Base-by-base conservation (phyloP, 2,113 vertebrate species). In the Nerophis ophidion region DNA sequence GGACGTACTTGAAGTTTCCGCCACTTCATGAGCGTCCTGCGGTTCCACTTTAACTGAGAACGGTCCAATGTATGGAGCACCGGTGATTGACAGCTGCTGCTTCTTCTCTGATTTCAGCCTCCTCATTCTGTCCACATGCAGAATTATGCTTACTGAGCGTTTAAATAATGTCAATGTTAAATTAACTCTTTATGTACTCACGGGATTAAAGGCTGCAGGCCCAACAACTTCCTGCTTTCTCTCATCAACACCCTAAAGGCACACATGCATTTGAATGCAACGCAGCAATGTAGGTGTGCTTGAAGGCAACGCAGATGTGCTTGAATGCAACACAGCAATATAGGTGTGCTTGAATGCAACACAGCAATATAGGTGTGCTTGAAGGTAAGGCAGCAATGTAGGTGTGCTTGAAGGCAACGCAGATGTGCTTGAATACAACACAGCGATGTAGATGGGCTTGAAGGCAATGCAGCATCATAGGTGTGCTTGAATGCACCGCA, bases 221-320 rank as follows among this genome's bases (percentile, higher is more conserved):
- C 87, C 0, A 92, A 88, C 45, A 92, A 80, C 72, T 89, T 90
- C 81, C 88, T 90, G 84, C 91, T 93, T 82, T 94, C 94, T 73
- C 91, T 92, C 61, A 93, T 87, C 70, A 96, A 86, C 59, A 90
- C 88, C 77, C 93, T 95, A 75, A 68, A 60, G 47, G 83, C 60
- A 49, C 3, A 64, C 3, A 54, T 0, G 14, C 38, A 6, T 35
- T 54, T 54, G 15, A 54, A 54, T n/a, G 52, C 14, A 36, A 16
- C 52, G 2, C 6, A 14, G 42, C 1, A 8, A 33, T 36, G 12
- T 8, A n/a, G 26, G 35, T 5, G 19, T 26, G 19, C 19, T 26
- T 16, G 34, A 44, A 26, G 19, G 19, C 19, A 26, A 26, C 3
- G 26, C 26, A 3, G 26, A 4, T 26, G 26, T 26, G 26, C 26